phyloP scores from a whole-genome alignment of 2,797 vertebrate species.

The Nothura maculosa region DNA sequence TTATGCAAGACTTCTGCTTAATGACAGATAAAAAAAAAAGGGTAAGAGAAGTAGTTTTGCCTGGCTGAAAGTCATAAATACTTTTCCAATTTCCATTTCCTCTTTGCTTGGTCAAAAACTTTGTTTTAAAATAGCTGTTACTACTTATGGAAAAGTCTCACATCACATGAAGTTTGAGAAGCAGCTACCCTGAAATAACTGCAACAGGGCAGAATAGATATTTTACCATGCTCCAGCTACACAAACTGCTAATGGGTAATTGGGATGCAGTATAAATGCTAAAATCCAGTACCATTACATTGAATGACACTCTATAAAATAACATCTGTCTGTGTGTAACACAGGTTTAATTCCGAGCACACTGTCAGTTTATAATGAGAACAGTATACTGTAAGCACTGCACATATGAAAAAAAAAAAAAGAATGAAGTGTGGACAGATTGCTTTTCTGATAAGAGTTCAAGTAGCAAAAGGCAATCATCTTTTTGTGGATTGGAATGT shows the following conservation, averaged over 20 bases:
- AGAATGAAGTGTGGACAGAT: background rate
- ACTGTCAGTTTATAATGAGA: conserved; percentile 33
- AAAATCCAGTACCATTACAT: conserved; percentile 30
- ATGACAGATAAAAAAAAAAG: background rate
- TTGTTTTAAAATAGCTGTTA: background rate
- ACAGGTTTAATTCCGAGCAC: conserved; percentile 22
- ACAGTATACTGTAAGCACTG: background rate
- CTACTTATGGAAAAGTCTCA: background rate
- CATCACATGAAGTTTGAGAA: background rate
- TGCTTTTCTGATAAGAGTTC: background rate
- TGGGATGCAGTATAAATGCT: conserved; percentile 44
- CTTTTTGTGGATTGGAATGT: background rate
- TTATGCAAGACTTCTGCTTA: background rate
- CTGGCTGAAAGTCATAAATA: background rate
- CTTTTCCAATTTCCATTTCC: background rate
- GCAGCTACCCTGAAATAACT: conserved; percentile 29
- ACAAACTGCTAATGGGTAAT: conserved; percentile 31
- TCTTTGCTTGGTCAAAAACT: background rate
- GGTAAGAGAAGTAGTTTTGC: background rate
- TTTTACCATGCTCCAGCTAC: conserved; percentile 13
- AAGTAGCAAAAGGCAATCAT: background rate
- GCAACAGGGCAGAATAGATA: background rate
- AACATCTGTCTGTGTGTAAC: conserved; percentile 32
- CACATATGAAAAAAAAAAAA: background rate
- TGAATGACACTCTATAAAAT: conserved; percentile 57